Evolutionary conservation across 2,888 invertebrate species (phyloP).

Genomic region (Reticulitermes lucifugus): DNA sequence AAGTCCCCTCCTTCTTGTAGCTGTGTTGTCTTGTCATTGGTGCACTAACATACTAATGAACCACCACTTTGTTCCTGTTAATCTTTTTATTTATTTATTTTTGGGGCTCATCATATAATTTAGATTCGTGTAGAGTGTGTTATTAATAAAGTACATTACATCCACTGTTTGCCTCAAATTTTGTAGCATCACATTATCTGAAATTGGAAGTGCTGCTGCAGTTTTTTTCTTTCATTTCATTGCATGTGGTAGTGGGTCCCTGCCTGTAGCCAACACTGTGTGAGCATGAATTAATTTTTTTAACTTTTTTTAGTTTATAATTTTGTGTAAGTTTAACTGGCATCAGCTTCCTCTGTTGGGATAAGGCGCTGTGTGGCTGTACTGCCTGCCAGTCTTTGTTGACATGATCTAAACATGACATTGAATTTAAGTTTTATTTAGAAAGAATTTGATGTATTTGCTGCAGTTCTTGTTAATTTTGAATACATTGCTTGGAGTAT

Average conservation of each 20-base stretch:
- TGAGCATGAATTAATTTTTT: slow-evolving; percentile 20
- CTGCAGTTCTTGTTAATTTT: too few species aligned
- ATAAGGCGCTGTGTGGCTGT: too few species aligned
- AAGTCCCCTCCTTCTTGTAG: neutral
- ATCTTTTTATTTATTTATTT: neutral
- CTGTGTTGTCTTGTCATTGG: neutral
- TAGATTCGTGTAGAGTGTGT: neutral
- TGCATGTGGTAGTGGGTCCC: slow-evolving; percentile 52
- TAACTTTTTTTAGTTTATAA: neutral
- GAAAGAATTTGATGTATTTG: too few species aligned
- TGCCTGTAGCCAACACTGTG: slow-evolving; percentile 50
- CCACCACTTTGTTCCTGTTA: neutral
- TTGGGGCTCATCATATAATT: neutral
- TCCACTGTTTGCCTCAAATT: slow-evolving; percentile 6
- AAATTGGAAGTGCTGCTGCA: neutral
- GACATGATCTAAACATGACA: too few species aligned
- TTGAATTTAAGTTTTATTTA: too few species aligned
- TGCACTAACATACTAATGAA: slow-evolving; percentile 38
- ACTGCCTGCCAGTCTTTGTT: too few species aligned
- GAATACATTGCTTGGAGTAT: too few species aligned
- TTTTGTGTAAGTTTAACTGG: too few species aligned
- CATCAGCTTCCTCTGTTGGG: too few species aligned
- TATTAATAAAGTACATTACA: neutral
- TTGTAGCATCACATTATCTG: neutral
- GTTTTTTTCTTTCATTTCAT: slow-evolving; percentile 4